Percentiles rank a stretch among this genome's conserved stretches.
These are phyloP conservation scores for Chaetorhynchus papuensis DNA, from an alignment of 2,113 vertebrate genomes.

Conservation along the genomic window DNA sequence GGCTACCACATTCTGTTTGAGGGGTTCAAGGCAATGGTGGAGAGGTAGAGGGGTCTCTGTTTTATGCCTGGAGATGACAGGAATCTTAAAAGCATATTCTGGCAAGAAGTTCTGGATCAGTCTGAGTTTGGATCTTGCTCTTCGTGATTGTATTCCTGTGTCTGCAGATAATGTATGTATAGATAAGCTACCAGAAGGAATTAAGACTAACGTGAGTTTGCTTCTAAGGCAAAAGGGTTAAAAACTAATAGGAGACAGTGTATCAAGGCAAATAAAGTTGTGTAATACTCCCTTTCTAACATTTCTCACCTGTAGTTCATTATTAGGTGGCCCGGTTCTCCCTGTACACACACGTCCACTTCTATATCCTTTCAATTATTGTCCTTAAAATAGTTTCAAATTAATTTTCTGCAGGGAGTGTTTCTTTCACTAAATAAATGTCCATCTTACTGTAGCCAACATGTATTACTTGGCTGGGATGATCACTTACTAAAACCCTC, in stretches of 20 bases:
- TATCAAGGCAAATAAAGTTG: background rate
- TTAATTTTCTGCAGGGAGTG: background rate
- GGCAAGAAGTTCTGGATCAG: background rate
- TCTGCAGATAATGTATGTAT: background rate
- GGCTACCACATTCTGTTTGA: background rate
- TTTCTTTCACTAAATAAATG: background rate
- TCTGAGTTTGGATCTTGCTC: background rate
- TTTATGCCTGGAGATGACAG: background rate
- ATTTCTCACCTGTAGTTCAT: background rate
- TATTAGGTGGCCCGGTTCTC: background rate
- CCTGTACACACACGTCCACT: background rate
- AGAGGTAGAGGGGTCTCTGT: background rate
- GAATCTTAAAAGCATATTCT: background rate
- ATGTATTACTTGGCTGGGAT: slow-evolving; percentile 2
- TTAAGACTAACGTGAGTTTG: background rate
- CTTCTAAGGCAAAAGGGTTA: background rate
- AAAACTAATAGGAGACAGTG: background rate
- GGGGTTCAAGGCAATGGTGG: background rate
- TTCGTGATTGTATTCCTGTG: background rate
- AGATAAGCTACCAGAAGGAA: background rate
- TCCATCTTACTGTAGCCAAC: background rate
- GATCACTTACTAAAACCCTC: background rate
- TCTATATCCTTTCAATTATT: background rate
- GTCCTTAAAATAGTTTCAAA: background rate
- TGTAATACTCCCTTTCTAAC: background rate